Conservation (phyloP, 2,797 vertebrate genomes). For the Rachycentron canadum region DNA sequence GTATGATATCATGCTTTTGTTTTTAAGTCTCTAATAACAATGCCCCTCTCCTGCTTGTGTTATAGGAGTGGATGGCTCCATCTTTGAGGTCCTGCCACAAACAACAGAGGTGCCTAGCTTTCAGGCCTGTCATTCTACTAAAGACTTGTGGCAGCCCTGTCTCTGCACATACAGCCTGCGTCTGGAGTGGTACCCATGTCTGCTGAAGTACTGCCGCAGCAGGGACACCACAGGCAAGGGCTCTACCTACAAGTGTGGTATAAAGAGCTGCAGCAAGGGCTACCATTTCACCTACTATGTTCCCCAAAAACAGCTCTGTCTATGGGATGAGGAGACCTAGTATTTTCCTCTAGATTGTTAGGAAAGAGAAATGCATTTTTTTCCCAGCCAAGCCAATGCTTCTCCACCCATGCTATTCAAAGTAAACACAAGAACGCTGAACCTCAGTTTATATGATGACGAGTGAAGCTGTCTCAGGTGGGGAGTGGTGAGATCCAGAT, state of each 20-base stretch:
- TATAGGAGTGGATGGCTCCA: conserved; percentile 91
- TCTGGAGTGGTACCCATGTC: conserved; percentile 97
- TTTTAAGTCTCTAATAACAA: conserved; percentile 33
- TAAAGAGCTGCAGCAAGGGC: conserved; percentile 97
- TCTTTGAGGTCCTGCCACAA: conserved; percentile 92
- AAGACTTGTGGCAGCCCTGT: conserved; percentile 91
- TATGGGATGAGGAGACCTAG: conserved; percentile 97
- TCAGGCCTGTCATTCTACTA: conserved; percentile 85
- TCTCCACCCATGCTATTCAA: conserved; percentile 46
- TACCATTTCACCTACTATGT: conserved; percentile 94
- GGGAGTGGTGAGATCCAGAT: conserved; percentile 55
- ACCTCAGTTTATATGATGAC: conserved; percentile 46
- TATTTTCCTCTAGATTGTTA: conserved; percentile 38
- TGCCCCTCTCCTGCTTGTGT: conserved; percentile 27
- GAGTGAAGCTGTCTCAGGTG: conserved; percentile 61
- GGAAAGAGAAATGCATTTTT: conserved; percentile 13
- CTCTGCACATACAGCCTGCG: conserved; percentile 91
- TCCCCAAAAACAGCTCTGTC: conserved; percentile 93
- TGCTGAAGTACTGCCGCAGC: conserved; percentile 95
- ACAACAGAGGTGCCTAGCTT: conserved; percentile 80
- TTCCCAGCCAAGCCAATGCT: conserved; percentile 30
- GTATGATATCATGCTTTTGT: conserved; percentile 42
- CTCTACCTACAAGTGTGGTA: conserved; percentile 95
- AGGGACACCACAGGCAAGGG: conserved; percentile 87
- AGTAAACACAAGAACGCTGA: conserved; percentile 51